Evolutionary conservation across 2,888 invertebrate species (phyloP).

Genomic region (Epirrita christyi): DNA sequence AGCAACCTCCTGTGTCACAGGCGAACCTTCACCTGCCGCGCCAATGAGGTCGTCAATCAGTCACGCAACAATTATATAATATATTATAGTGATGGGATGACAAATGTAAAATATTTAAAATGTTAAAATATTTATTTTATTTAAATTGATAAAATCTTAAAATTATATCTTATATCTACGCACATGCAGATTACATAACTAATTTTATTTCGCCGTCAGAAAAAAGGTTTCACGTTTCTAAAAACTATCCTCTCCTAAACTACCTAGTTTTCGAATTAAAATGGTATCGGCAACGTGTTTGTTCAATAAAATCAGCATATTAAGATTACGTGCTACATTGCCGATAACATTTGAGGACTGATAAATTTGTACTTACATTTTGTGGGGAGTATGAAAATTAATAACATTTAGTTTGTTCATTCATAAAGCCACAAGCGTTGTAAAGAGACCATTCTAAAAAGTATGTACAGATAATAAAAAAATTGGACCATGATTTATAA

Average conservation of each 20-base stretch:
- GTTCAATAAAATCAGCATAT: slow-evolving; percentile 16
- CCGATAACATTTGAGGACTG: slow-evolving; percentile 17
- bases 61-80: no score
- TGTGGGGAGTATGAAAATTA: slow-evolving; percentile 15
- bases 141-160: slow-evolving; percentile 42
- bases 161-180: slow-evolving; percentile 38
- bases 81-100: slow-evolving; percentile 26
- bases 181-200: slow-evolving; percentile 28
- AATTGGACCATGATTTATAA: slow-evolving; percentile 27
- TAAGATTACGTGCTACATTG: slow-evolving; percentile 16
- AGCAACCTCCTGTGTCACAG: no score
- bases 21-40: no score
- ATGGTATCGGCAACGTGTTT: neutral
- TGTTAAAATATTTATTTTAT: slow-evolving; percentile 32
- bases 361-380: slow-evolving; percentile 28
- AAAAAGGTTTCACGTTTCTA: slow-evolving; percentile 8
- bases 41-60: no score
- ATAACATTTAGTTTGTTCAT: slow-evolving; percentile 24
- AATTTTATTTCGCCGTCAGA: slow-evolving; percentile 12
- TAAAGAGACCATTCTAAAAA: slow-evolving; percentile 19
- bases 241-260: slow-evolving; percentile 8
- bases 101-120: slow-evolving; percentile 32
- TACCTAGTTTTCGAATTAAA: slow-evolving; percentile 10
- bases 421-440: slow-evolving; percentile 23
- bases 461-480: slow-evolving; percentile 17